Conservation (phyloP, 2,888 invertebrate genomes). For the Scaptomyza cyrtandrae region DNA sequence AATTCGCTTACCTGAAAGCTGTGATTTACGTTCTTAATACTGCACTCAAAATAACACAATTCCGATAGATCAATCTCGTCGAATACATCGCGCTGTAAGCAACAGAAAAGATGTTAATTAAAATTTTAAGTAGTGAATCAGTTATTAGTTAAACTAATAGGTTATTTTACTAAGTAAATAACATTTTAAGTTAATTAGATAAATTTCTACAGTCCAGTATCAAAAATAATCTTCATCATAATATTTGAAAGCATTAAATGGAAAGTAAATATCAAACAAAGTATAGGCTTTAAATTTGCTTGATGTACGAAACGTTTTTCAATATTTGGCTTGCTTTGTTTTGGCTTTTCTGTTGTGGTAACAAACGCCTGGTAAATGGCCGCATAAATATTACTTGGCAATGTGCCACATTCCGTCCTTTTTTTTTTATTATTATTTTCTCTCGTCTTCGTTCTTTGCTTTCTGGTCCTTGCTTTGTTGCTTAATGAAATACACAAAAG, state of each 20-base stretch:
- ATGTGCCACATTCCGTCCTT: constrained; percentile 31
- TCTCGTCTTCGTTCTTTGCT: constrained; percentile 5
- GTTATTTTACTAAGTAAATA: background rate
- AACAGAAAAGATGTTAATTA: background rate
- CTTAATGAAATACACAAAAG: constrained; percentile 61
- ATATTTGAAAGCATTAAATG: background rate
- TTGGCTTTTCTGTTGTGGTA: constrained; percentile 13
- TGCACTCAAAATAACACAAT: constrained; percentile 94
- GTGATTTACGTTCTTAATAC: constrained; percentile 93
- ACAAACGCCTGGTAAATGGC: constrained; percentile 25
- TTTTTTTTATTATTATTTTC: constrained; percentile 11
- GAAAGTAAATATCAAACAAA: background rate
- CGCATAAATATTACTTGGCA: constrained; percentile 49
- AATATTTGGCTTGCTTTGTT: constrained; percentile 11
- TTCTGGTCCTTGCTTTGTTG: constrained; percentile 44
- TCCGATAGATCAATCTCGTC: constrained; percentile 94
- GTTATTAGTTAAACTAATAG: background rate
- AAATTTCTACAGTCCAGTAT: background rate
- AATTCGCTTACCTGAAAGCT: constrained; percentile 90
- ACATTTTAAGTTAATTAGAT: background rate
- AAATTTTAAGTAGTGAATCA: background rate
- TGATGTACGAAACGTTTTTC: background rate
- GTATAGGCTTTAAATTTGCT: background rate
- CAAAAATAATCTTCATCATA: no score
- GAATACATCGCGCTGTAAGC: constrained; percentile 91